Evolutionary conservation across 1,140 invertebrate species (phyloP), one percentile per base, ranked within the genome.

Genomic region (Drosophila tropicalis): DNA sequence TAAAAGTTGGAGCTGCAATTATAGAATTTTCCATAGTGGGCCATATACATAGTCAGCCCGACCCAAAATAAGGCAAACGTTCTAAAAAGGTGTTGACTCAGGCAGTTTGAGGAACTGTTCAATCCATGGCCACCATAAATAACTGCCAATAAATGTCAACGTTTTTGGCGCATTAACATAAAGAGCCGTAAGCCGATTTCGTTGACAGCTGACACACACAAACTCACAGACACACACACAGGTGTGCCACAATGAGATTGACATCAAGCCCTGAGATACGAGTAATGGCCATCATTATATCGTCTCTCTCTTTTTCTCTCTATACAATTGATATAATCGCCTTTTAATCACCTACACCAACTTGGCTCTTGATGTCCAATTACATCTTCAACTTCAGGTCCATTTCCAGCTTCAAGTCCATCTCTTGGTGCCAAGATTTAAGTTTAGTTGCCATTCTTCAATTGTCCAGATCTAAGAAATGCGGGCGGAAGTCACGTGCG

Each of bases 151-250:
- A 87, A 86, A 87, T 77, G 83, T 86, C 83, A 79, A 69, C 83
- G 83, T 81, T 79, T 86, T 86, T 86, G 79, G 76, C 65, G 83
- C 83, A 86, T 86, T 86, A 86, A 86, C 83, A 86, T 86, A 86
- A 62, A 78, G 74, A 67, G 83, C 82, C 44, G 44, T 86, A 87
- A 76, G 76, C 79, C 79, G 65, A 87, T 83, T 72, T 78, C 76
- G 79, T 44, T 86, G 83, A 86, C 83, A 86, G 83, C 54, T 72
- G 76, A 76, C 70, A 63, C 41, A 63, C 36, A 62, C 41, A 44
- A n/a, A 44, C 41, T 17, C 41, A 44, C 41, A 29, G 29, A 44
- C 41, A 15, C 41, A 15, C 3, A 15, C 40, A 41, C 1, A 47
- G 17, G 44, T 51, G 44, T 51, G 44, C 17, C 17, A 12, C 44